Evolutionary conservation across 2,888 invertebrate species (phyloP).

Genomic region (Lutraria lutraria): DNA sequence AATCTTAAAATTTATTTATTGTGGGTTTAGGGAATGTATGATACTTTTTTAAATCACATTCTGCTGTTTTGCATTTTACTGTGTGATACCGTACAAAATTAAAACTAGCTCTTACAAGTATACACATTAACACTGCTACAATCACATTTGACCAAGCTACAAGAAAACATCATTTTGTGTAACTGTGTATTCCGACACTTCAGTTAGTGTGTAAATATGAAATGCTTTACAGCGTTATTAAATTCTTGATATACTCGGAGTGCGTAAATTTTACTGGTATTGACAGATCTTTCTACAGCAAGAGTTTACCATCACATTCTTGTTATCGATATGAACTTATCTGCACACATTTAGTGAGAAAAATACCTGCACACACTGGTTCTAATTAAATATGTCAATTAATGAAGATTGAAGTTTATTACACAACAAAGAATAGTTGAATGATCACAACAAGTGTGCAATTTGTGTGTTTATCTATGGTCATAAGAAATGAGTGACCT

Average conservation of each 20-base stretch:
- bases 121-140: neutral
- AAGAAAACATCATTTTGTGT: neutral
- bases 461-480: neutral
- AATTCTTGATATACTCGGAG: no score
- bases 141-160: neutral
- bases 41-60: neutral
- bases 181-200: neutral
- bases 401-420: no score
- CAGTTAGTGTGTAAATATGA: neutral
- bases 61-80: neutral
- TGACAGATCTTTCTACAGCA: neutral
- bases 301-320: neutral
- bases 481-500: neutral
- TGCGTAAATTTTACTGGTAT: no score
- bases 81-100: neutral
- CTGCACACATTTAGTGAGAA: neutral
- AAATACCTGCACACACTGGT: no score
- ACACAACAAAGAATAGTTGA: neutral
- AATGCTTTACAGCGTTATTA: no score
- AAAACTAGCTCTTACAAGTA: neutral
- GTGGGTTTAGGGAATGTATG: no score
- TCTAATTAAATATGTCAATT: no score
- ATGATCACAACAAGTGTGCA: neutral
- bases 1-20: no score
- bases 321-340: neutral